A percentile compares a stretch with the other conserved stretches of the same genome.
phyloP scores from a whole-genome alignment of 2,113 vertebrate species.

The Pelecanoides urinatrix region DNA sequence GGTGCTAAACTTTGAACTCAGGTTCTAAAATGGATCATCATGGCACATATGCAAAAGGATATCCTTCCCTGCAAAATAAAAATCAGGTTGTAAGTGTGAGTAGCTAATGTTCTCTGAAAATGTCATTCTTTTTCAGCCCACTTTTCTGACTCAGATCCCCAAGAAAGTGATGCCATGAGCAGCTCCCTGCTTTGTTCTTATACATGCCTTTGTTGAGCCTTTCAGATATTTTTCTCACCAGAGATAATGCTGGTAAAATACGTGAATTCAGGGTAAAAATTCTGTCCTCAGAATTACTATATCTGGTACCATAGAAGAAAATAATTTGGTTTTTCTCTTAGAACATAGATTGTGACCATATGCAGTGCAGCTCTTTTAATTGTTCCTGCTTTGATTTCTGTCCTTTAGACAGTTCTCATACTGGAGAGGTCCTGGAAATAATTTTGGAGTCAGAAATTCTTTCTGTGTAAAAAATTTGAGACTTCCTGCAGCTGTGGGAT shows the following conservation, averaged over 20 bases:
- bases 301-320: neutral
- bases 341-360: neutral
- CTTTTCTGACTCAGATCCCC: neutral
- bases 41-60: neutral
- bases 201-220: neutral
- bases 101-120: neutral
- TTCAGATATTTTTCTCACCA: neutral
- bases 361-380: neutral
- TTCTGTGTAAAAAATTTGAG: conserved; percentile 50
- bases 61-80: neutral
- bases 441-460: conserved; percentile 53
- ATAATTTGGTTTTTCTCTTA: neutral
- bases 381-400: conserved; percentile 34
- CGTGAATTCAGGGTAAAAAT: neutral
- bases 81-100: neutral
- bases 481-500: conserved; percentile 53
- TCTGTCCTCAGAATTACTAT: neutral
- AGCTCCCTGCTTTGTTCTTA: neutral
- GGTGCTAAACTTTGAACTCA: neutral
- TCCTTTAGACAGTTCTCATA: conserved; percentile 36
- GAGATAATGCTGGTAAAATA: neutral
- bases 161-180: neutral
- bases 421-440: conserved; percentile 68
- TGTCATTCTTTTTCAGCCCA: neutral
- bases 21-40: neutral